Conservation (phyloP, 2,888 invertebrate genomes). For the Eristalis arbustorum region DNA sequence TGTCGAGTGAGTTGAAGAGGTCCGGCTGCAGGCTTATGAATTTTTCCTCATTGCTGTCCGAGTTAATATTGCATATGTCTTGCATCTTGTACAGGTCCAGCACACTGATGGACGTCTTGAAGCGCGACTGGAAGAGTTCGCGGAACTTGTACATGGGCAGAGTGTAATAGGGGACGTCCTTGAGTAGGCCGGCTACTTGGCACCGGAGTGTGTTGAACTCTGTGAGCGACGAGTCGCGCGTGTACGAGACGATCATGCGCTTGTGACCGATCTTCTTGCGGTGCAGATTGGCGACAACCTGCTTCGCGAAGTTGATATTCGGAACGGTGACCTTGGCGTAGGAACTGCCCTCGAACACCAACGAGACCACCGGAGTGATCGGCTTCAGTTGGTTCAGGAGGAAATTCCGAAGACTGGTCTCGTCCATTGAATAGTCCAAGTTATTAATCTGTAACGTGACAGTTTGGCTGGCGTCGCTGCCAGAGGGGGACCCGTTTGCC, state of each 20-base stretch:
- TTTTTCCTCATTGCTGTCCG: slow-evolving; percentile 86
- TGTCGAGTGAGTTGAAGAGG: slow-evolving; percentile 82
- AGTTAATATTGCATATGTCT: slow-evolving; percentile 88
- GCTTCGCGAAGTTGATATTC: slow-evolving; percentile 82
- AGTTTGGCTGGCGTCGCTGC: slow-evolving; percentile 73
- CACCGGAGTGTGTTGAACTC: slow-evolving; percentile 84
- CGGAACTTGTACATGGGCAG: slow-evolving; percentile 91
- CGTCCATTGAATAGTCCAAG: slow-evolving; percentile 79
- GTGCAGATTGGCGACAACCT: slow-evolving; percentile 89
- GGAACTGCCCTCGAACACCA: slow-evolving; percentile 78
- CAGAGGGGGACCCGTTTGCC: slow-evolving; percentile 64
- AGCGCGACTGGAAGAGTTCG: slow-evolving; percentile 90
- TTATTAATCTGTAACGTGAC: slow-evolving; percentile 80
- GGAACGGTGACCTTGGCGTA: slow-evolving; percentile 80
- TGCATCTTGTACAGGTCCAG: slow-evolving; percentile 87
- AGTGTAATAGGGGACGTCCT: slow-evolving; percentile 88
- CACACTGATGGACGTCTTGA: slow-evolving; percentile 86
- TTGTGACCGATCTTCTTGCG: slow-evolving; percentile 90
- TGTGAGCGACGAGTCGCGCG: slow-evolving; percentile 82
- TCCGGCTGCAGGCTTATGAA: slow-evolving; percentile 86
- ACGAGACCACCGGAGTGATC: slow-evolving; percentile 79
- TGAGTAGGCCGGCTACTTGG: slow-evolving; percentile 86
- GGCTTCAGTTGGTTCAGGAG: slow-evolving; percentile 79
- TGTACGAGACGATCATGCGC: slow-evolving; percentile 88
- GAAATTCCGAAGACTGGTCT: slow-evolving; percentile 77